Conservation (phyloP, 2,888 invertebrate genomes). For the Eumerus sabulonum region DNA sequence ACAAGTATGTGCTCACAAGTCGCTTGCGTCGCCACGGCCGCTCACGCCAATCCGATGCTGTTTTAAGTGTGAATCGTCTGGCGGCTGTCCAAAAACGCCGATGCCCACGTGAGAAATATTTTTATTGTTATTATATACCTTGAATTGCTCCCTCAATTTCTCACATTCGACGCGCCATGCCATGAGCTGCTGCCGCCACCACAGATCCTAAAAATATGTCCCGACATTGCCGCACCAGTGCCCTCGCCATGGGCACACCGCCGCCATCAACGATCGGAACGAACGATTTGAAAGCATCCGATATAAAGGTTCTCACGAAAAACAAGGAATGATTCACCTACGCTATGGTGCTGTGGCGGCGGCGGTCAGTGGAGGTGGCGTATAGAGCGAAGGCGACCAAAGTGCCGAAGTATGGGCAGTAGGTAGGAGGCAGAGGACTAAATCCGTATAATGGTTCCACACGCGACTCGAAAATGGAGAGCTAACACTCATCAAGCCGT, state of each 20-base stretch:
- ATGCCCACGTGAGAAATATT: slow-evolving; percentile 69
- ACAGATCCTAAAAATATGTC: slow-evolving; percentile 57
- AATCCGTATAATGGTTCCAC: slow-evolving; percentile 62
- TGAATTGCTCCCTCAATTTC: slow-evolving; percentile 69
- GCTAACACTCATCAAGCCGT: slow-evolving; percentile 44
- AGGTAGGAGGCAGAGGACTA: slow-evolving; percentile 32
- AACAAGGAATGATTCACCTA: neutral
- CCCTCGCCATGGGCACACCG: slow-evolving; percentile 5
- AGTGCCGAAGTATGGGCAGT: neutral
- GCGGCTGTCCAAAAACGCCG: slow-evolving; percentile 62
- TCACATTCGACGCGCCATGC: slow-evolving; percentile 59
- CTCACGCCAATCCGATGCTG: slow-evolving; percentile 47
- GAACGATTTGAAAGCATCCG: too few relatives aligned
- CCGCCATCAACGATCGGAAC: neutral
- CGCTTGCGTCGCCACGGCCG: neutral
- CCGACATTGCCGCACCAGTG: slow-evolving; percentile 21
- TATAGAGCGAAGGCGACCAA: neutral
- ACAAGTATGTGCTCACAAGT: slow-evolving; percentile 14
- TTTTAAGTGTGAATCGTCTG: slow-evolving; percentile 66
- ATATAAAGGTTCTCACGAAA: too few relatives aligned
- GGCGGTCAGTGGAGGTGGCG: neutral
- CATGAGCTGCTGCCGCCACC: slow-evolving; percentile 66
- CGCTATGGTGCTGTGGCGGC: slow-evolving; percentile 3
- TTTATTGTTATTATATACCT: slow-evolving; percentile 69
- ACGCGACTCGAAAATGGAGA: slow-evolving; percentile 64